Conservation (phyloP, 2,888 invertebrate genomes). For the Alentia gelatinosa region DNA sequence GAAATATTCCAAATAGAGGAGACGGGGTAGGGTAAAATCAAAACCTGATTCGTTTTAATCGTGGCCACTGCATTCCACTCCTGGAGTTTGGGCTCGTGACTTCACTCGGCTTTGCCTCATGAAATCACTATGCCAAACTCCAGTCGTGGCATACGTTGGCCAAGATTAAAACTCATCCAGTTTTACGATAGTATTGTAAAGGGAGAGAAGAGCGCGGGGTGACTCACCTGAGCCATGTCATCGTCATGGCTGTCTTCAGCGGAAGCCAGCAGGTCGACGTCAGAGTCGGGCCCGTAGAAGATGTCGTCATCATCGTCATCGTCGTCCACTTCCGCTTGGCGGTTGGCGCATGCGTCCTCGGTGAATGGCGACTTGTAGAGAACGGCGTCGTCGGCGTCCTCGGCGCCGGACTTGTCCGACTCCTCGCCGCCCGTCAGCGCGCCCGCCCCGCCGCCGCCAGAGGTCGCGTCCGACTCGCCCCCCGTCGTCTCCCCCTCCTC, state of each 20-base stretch:
- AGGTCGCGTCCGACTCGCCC: background rate
- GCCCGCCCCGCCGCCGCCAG: background rate
- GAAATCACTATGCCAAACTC: too few species aligned
- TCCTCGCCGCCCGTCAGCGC: background rate
- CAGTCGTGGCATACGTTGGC: too few species aligned
- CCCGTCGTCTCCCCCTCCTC: background rate
- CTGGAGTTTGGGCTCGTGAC: too few species aligned
- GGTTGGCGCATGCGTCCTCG: background rate
- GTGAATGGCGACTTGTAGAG: conserved; percentile 24
- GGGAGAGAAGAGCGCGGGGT: too few species aligned
- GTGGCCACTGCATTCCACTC: too few species aligned
- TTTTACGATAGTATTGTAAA: too few species aligned
- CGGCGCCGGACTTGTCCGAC: background rate
- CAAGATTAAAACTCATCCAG: too few species aligned
- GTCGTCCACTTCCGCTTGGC: background rate
- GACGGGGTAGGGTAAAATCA: too few species aligned
- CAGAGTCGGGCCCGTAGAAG: conserved; percentile 31
- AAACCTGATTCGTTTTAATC: too few species aligned
- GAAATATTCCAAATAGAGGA: too few species aligned
- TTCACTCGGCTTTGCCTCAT: too few species aligned
- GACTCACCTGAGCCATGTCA: conserved; percentile 23
- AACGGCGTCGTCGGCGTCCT: background rate
- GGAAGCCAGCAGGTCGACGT: background rate
- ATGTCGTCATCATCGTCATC: conserved; percentile 44
- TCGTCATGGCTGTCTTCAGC: conserved; percentile 14